Conservation (phyloP, 2,113 vertebrate genomes). For the Hypanus sabinus region DNA sequence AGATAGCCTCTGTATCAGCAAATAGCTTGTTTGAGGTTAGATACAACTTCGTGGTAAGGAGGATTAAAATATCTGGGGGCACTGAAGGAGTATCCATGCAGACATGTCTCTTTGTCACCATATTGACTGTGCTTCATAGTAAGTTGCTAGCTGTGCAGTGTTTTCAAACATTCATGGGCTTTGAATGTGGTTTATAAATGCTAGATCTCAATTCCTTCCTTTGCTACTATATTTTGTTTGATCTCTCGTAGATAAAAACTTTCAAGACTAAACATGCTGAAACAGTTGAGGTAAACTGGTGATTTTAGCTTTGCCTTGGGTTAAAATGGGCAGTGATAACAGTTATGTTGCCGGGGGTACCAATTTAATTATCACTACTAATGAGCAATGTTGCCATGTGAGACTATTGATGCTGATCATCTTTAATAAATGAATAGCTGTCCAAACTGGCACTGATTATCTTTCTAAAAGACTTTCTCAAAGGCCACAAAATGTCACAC, state of each 20-base stretch:
- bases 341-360: not conserved
- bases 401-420: not conserved
- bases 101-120: not conserved
- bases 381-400: not conserved
- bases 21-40: too few relatives aligned
- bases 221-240: not conserved
- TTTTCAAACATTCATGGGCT: not conserved
- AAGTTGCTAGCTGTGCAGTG: not conserved
- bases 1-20: too few relatives aligned
- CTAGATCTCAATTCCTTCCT: not conserved
- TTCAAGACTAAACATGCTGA: not conserved
- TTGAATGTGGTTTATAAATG: not conserved
- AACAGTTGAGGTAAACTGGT: not conserved
- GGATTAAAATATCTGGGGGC: too few relatives aligned
- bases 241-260: not conserved
- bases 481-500: not conserved
- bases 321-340: not conserved
- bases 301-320: not conserved
- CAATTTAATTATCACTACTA: not conserved
- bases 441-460: not conserved
- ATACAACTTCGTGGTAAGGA: too few relatives aligned
- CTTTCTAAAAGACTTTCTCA: not conserved
- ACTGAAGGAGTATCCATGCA: too few relatives aligned
- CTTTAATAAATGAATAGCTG: conserved; percentile 22
- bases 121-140: not conserved